Base-by-base conservation (phyloP, 2,113 vertebrate genomes). In the Albula goreensis region DNA sequence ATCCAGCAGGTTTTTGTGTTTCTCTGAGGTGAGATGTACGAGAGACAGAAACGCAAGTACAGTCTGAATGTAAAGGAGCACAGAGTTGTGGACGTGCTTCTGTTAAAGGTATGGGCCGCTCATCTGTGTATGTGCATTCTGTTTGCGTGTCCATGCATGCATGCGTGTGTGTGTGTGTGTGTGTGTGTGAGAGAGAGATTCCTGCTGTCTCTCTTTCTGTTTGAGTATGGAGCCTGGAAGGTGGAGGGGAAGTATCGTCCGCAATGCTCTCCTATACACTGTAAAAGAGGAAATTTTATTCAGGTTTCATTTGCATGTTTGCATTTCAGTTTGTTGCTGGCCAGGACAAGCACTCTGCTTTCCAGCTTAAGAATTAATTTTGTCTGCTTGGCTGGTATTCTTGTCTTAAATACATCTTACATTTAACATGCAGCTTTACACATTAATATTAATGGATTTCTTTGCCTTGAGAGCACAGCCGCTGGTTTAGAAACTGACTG, bases 21-120 rank as follows among this genome's bases (percentile, higher is more conserved):
- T 74, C 70, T 25, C 22, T 41, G 11, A 66, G 70, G 70, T 10
- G n/a, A 74, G 70, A 74, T 74, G 70, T 74, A 74, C 11, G 70
- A 74, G 11, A n/a, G 70, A 31, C 70, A 74, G 17, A 74, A 74
- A 8, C 22, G 70, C 22, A 74, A 74, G 70, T 74, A 74, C 90
- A 98, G 96, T 90, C 94, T 98, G 83, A 97, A 96, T 63, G 94
- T 96, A 91, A 97, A 94, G 89, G 96, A 95, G 88, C 95, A 97
- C 93, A 95, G 96, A 88, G 90, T 95, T 8, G 96, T 97, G 87
- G 97, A 97, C 85, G 97, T 98, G 90, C 96, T 98, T 63, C 89
- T 98, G 86, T 91, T 98, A 80, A 97, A 98, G 97, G 97, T 98
- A 96, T 86, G 93, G 84, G 22, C 0, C 31, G 1, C 63, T 70